phyloP scores from a whole-genome alignment of 1,140 invertebrate genomes.

The Heliconius eleuchia region DNA sequence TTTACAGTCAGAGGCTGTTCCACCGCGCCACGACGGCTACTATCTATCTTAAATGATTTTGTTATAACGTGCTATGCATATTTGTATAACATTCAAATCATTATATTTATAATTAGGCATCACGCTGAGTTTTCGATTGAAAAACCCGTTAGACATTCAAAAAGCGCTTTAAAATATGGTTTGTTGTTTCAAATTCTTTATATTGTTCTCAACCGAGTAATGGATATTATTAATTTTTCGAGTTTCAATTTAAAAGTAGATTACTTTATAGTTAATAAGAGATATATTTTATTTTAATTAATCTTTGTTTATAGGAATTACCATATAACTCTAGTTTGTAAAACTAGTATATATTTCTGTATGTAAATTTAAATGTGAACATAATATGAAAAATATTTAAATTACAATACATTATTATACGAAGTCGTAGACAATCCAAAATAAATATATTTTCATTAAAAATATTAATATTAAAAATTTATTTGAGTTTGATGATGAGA shows the following conservation, averaged over 20 bases:
- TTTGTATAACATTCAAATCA: conserved; percentile 49
- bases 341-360: background rate
- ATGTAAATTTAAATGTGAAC: background rate
- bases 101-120: conserved; percentile 66
- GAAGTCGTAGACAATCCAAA: too few species aligned
- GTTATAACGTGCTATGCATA: conserved; percentile 44
- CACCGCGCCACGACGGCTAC: too few species aligned
- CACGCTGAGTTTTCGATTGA: conserved; percentile 68
- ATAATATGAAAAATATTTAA: background rate
- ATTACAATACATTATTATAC: background rate
- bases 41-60: background rate
- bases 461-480: too few species aligned
- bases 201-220: conserved; percentile 36
- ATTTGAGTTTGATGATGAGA: too few species aligned
- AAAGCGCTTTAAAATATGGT: conserved; percentile 49
- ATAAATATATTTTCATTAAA: too few species aligned
- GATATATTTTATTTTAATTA: background rate
- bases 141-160: conserved; percentile 52
- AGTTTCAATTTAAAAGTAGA: conserved; percentile 30
- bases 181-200: conserved; percentile 39
- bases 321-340: background rate
- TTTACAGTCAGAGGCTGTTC: background rate
- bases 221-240: conserved; percentile 36
- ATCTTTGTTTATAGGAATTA: background rate
- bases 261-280: conserved; percentile 7